Percentiles rank a stretch among this genome's conserved stretches.
Evolutionary conservation across 2,888 invertebrate species (phyloP).

Genomic region (Rotaria magnacalcarata): DNA sequence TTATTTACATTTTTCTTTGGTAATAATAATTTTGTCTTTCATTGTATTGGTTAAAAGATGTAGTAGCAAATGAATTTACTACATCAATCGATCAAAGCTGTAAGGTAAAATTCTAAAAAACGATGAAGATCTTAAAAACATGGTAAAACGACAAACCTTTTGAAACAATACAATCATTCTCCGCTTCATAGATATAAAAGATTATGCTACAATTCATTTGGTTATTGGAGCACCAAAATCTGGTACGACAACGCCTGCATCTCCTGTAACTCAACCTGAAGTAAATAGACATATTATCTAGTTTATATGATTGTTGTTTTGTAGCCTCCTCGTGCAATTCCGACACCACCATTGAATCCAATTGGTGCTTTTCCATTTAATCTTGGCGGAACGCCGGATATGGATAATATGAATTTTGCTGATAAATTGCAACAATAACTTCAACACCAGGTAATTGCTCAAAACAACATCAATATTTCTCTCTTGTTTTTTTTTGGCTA

Average conservation of each 20-base stretch:
- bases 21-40: too few species aligned
- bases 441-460: conserved; percentile 21
- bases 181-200: too few species aligned
- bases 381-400: background rate
- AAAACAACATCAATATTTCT: background rate
- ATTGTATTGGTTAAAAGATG: conserved; percentile 29
- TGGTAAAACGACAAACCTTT: too few species aligned
- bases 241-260: too few species aligned
- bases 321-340: background rate
- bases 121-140: conserved; percentile 41
- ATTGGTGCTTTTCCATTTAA: background rate
- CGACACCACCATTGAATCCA: background rate
- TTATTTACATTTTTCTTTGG: too few species aligned
- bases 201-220: too few species aligned
- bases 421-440: conserved; percentile 1
- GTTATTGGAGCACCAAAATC: too few species aligned
- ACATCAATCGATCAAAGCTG: conserved; percentile 42
- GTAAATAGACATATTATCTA: too few species aligned
- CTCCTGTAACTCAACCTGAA: background rate
- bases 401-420: conserved; percentile 30
- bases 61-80: conserved; percentile 41
- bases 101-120: conserved; percentile 45
- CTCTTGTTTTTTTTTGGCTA: background rate
- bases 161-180: too few species aligned
- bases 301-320: too few species aligned